Percentiles rank a stretch among this genome's conserved stretches.
These are phyloP conservation scores for Megaceryle torquata DNA, from an alignment of 2,113 vertebrate species.

Conservation along the genomic window DNA sequence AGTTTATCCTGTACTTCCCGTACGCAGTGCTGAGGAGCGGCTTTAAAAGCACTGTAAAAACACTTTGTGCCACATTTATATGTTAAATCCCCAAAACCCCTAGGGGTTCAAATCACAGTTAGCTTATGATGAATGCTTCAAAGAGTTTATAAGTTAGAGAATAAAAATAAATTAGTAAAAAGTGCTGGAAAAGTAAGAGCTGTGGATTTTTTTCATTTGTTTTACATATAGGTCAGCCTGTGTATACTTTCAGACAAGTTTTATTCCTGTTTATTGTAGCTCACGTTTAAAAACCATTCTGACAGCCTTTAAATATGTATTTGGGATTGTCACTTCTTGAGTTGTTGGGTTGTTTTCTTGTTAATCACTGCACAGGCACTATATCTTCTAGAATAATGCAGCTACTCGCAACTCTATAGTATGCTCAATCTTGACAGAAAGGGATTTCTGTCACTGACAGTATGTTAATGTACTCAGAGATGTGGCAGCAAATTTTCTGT, in stretches of 20 bases:
- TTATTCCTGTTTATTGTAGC: neutral
- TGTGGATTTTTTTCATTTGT: neutral
- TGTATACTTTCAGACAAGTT: neutral
- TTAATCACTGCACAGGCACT: neutral
- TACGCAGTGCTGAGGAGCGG: neutral
- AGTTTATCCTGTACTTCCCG: neutral
- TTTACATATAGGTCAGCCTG: neutral
- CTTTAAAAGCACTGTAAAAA: neutral
- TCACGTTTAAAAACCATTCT: neutral
- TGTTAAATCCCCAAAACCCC: neutral
- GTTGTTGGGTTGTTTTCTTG: neutral
- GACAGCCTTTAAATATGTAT: neutral
- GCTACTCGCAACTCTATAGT: neutral
- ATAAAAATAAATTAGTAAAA: neutral
- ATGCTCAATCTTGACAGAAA: neutral
- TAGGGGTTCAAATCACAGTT: neutral
- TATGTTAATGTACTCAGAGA: neutral
- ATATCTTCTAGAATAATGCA: neutral
- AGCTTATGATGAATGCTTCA: neutral
- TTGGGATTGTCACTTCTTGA: neutral
- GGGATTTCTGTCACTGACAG: neutral
- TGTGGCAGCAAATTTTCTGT: neutral
- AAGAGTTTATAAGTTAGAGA: neutral
- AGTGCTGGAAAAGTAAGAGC: neutral
- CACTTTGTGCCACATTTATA: neutral